A percentile compares a stretch with the other conserved stretches of the same genome.
phyloP scores from a whole-genome alignment of 1,140 invertebrate species.

The Cardiocondyla obscurior region DNA sequence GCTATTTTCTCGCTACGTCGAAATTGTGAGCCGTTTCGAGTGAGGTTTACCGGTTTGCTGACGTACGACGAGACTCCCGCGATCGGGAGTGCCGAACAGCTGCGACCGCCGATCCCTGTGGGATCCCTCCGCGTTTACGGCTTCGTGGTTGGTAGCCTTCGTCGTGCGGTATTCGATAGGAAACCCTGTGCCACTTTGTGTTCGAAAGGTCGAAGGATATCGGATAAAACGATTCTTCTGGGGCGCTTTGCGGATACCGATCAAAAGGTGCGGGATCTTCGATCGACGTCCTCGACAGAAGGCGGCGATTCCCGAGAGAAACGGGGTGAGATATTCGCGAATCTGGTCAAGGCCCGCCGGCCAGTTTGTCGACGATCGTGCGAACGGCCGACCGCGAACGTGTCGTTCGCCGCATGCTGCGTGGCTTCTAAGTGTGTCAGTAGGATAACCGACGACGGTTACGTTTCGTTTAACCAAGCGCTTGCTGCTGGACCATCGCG shows the following conservation, averaged over 20 bases:
- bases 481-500: conserved; percentile 38
- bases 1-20: neutral
- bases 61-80: neutral
- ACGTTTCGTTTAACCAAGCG: conserved; percentile 59
- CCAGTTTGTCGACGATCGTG: conserved; percentile 1
- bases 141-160: too few relatives aligned
- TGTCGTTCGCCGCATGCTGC: neutral
- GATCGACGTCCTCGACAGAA: neutral
- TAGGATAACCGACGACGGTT: conserved; percentile 72
- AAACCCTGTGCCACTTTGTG: too few relatives aligned
- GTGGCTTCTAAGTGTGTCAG: conserved; percentile 75
- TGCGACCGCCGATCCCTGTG: neutral
- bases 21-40: neutral
- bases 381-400: neutral
- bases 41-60: conserved; percentile 28
- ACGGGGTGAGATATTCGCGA: neutral
- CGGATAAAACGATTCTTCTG: too few relatives aligned
- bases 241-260: too few relatives aligned
- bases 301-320: neutral
- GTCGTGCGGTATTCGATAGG: neutral
- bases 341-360: neutral
- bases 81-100: neutral
- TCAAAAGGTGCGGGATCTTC: too few relatives aligned
- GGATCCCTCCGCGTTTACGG: neutral
- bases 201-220: too few relatives aligned